Evolutionary conservation across 2,797 vertebrate genomes (phyloP).

Genomic region (Coreius guichenoti): DNA sequence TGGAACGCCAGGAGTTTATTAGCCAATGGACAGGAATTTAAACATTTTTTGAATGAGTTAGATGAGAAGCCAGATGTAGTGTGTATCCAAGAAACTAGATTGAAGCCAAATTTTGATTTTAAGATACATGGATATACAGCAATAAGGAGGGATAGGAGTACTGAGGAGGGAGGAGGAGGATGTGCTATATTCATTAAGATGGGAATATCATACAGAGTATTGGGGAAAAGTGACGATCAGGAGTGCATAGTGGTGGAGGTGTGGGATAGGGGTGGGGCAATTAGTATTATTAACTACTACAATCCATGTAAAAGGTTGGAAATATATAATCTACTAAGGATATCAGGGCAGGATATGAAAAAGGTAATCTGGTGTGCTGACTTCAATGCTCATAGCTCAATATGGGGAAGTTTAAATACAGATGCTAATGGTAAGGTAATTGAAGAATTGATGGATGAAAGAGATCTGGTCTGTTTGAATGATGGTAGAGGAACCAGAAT

Average conservation of each 20-base stretch:
- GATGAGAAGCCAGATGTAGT: background rate
- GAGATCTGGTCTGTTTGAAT: background rate
- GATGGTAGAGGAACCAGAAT: background rate
- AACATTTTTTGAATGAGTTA: background rate
- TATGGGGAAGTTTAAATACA: background rate
- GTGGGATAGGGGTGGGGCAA: background rate
- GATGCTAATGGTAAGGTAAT: background rate
- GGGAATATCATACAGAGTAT: background rate
- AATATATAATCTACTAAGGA: fast-evolving
- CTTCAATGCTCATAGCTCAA: background rate
- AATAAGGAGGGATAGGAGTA: background rate
- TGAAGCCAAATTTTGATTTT: background rate
- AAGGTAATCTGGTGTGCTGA: background rate
- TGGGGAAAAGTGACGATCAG: background rate
- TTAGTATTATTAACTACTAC: background rate
- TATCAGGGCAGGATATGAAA: background rate
- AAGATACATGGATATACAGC: background rate
- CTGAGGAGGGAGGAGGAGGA: background rate
- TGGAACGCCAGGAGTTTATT: background rate
- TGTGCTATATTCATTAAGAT: background rate
- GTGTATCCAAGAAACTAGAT: background rate
- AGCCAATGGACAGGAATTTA: background rate
- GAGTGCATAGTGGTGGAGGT: background rate
- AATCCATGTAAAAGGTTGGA: background rate
- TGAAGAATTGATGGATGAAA: background rate